Conservation (phyloP, 64 coral and sea anemone genomes). For the Cladopsammia gracilis region DNA sequence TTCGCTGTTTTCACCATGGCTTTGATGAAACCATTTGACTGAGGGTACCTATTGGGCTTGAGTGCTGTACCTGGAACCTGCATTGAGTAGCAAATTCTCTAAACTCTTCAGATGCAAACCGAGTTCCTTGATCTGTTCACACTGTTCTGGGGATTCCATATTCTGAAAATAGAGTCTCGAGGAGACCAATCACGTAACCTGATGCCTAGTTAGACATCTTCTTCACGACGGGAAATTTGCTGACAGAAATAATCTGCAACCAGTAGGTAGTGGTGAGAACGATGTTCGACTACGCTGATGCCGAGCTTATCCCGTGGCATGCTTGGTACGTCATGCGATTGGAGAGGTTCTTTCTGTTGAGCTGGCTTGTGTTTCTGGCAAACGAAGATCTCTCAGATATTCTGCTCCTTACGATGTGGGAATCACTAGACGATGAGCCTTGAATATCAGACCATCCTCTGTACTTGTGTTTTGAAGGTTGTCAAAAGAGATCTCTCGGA, state of each 20-base stretch:
- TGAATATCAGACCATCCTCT: too few species aligned
- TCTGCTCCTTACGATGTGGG: too few species aligned
- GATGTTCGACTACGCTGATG: slow-evolving; percentile 32
- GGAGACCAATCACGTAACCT: not conserved
- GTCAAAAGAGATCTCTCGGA: not conserved
- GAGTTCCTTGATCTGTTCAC: not conserved
- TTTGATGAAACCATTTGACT: slow-evolving; percentile 7
- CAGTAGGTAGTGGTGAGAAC: slow-evolving; percentile 35
- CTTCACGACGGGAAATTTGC: too few species aligned
- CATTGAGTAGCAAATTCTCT: not conserved
- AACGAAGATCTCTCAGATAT: too few species aligned
- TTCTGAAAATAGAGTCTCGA: slow-evolving; percentile 4
- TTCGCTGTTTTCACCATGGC: not conserved
- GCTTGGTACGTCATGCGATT: not conserved
- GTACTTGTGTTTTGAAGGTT: too few species aligned
- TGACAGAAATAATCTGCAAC: not conserved
- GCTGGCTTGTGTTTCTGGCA: slow-evolving; percentile 1
- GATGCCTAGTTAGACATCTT: not conserved
- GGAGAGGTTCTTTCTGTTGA: slow-evolving; percentile 24
- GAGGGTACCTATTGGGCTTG: slow-evolving; percentile 1
- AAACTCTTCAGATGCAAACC: not conserved
- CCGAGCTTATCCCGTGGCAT: not conserved
- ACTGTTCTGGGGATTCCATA: not conserved
- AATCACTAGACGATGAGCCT: not conserved
- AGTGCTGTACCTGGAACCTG: slow-evolving; percentile 1